Evolutionary conservation across 2,797 vertebrate species (phyloP), one percentile per base, ranked within the genome.

Genomic region (Hypotaenidia okinawae): DNA sequence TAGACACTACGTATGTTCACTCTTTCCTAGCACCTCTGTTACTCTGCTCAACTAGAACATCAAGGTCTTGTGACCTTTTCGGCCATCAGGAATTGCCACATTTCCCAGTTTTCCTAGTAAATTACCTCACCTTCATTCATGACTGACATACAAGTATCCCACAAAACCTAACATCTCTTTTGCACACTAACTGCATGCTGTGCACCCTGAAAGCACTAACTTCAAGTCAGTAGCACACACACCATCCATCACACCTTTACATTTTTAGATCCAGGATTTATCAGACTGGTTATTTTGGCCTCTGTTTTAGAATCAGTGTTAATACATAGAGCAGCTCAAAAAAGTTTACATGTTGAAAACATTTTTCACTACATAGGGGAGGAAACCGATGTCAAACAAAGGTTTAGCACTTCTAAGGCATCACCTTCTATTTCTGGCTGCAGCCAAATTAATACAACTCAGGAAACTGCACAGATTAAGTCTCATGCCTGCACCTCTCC

Each of bases 1-100:
- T 3, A 58, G 5, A 52, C 16, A 12, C 24, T 55, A 22, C 10
- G 23, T 27, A 10, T 0, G 0, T 24, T 69, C 16, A 16, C 7
- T 62, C 32, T 22, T 89, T n/a, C 52, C 52, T 3, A 41, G 35
- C 13, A 45, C 14, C 10, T 66, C 54, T 16, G 2, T 8, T 57
- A 58, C 16, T 68, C 28, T 37, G 61, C 4, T 78, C 17, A 69
- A 17, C 49, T 1, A 33, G 21, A 76, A 49, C 39, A 3, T 30
- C 27, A 63, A 8, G 14, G 8, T 47, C 62, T 2, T 9, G 59
- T 47, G 33, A 30, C 12, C 27, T 33, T 80, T 72, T 30, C 69
- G 32, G 62, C 32, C 15, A 23, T 16, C 33, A 6, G 2, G 18
- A 68, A 32, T 27, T 54, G 37, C 43, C n/a, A 30, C 2, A 2